Conservation (phyloP, 2,797 vertebrate species). For the Carapus acus region DNA sequence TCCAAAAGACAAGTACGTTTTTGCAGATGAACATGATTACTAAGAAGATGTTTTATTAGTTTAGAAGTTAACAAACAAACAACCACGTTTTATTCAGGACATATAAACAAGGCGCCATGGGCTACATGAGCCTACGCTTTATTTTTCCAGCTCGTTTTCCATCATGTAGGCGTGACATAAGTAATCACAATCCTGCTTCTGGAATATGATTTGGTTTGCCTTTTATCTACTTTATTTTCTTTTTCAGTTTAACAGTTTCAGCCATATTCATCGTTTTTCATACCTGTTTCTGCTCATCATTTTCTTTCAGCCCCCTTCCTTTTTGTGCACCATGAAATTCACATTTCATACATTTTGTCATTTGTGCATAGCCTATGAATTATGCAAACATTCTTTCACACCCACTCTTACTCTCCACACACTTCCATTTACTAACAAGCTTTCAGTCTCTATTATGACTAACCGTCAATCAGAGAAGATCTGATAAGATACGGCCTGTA, state of each 20-base stretch:
- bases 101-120: no score
- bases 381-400: slow-evolving; percentile 72
- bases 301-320: slow-evolving; percentile 28
- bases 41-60: no score
- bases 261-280: slow-evolving; percentile 23
- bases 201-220: slow-evolving; percentile 78
- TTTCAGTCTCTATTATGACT: slow-evolving; percentile 86
- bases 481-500: slow-evolving; percentile 79
- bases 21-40: no score
- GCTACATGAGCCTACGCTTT: neutral
- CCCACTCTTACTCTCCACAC: slow-evolving; percentile 45
- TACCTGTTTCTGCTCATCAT: slow-evolving; percentile 36
- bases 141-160: neutral
- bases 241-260: slow-evolving; percentile 60
- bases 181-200: slow-evolving; percentile 52
- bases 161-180: neutral
- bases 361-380: slow-evolving; percentile 80
- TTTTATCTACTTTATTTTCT: slow-evolving; percentile 68
- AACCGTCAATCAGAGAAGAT: slow-evolving; percentile 81
- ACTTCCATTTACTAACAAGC: slow-evolving; percentile 79
- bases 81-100: no score
- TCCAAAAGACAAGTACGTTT: no score
- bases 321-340: slow-evolving; percentile 79
- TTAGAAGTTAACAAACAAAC: no score
- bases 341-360: slow-evolving; percentile 90